Evolutionary conservation across 2,888 invertebrate genomes (phyloP).

Genomic region (Macrosoma leucophasiata): DNA sequence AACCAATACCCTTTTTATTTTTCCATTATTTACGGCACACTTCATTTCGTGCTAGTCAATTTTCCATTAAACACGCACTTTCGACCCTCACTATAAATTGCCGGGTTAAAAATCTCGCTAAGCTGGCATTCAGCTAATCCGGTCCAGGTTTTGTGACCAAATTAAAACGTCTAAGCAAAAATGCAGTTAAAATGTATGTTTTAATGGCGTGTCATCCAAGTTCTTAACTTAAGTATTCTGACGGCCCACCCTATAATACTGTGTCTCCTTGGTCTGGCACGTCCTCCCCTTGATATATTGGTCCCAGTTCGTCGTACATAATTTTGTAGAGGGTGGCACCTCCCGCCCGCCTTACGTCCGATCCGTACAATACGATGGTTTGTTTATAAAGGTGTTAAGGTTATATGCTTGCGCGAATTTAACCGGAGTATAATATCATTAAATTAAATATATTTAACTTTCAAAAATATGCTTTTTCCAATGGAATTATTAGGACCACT

Average conservation of each 20-base stretch:
- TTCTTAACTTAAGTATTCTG: constrained; percentile 76
- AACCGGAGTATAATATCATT: constrained; percentile 37
- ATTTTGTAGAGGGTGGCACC: constrained; percentile 68
- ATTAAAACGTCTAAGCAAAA: constrained; percentile 72
- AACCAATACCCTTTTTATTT: too few relatives aligned
- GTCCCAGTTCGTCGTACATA: constrained; percentile 77
- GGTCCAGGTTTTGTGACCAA: constrained; percentile 46
- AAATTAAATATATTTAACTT: too few relatives aligned
- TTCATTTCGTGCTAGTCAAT: too few relatives aligned
- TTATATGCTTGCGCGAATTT: too few relatives aligned
- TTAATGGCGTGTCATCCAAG: constrained; percentile 74
- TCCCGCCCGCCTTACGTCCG: constrained; percentile 48
- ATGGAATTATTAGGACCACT: too few relatives aligned
- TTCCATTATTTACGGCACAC: too few relatives aligned
- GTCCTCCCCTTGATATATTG: constrained; percentile 75
- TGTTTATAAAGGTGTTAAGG: too few relatives aligned
- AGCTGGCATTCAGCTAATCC: too few relatives aligned
- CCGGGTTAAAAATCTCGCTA: too few relatives aligned
- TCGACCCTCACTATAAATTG: too few relatives aligned
- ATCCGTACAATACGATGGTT: constrained; percentile 68
- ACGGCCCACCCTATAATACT: constrained; percentile 72
- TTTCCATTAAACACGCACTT: too few relatives aligned
- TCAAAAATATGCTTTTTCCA: too few relatives aligned
- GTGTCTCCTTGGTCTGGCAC: constrained; percentile 74
- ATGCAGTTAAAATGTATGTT: constrained; percentile 72